Percentiles rank a stretch among this genome's conserved stretches.
phyloP scores from a whole-genome alignment of 2,888 invertebrate species.

The Galeruca laticollis region DNA sequence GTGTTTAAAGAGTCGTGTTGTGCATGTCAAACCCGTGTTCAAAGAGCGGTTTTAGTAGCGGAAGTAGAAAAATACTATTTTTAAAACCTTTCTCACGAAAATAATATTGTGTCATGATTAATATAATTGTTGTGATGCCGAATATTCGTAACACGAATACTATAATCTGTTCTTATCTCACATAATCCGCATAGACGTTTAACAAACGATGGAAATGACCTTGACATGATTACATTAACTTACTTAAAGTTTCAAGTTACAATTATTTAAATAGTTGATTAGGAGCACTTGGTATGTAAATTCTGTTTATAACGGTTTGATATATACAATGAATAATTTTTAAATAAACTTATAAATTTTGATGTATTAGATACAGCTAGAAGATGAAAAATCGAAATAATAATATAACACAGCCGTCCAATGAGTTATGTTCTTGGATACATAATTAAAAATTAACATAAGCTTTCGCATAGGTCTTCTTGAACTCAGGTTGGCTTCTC shows the following conservation, averaged over 20 bases:
- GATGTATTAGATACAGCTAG: neutral
- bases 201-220: neutral
- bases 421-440: too few relatives aligned
- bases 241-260: constrained; percentile 1
- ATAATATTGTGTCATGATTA: too few relatives aligned
- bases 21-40: too few relatives aligned
- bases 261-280: neutral
- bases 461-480: too few relatives aligned
- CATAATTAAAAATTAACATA: too few relatives aligned
- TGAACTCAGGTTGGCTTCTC: too few relatives aligned
- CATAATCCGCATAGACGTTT: constrained; percentile 5
- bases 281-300: neutral
- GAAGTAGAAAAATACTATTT: too few relatives aligned
- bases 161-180: neutral
- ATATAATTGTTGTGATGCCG: neutral
- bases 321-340: neutral
- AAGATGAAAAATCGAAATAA: neutral
- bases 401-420: neutral
- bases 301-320: neutral
- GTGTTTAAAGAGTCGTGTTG: too few relatives aligned
- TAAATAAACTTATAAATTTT: neutral
- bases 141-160: neutral
- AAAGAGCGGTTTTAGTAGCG: too few relatives aligned
- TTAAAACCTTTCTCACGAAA: neutral
- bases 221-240: constrained; percentile 1